Conservation (phyloP, 2,113 vertebrate species). For the Sigmodon hispidus region DNA sequence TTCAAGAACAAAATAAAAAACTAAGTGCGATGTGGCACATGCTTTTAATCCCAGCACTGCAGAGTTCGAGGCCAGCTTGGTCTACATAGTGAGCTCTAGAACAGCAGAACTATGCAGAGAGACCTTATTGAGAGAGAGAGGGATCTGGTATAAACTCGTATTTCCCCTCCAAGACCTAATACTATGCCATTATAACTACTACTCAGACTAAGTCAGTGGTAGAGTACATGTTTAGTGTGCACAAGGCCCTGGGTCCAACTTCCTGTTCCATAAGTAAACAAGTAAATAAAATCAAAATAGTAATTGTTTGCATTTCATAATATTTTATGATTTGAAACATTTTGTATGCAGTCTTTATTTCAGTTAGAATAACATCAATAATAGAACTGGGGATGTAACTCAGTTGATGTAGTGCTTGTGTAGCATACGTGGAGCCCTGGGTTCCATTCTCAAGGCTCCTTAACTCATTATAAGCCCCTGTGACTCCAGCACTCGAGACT, state of each 20-base stretch:
- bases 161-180: not conserved
- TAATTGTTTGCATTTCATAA: not conserved
- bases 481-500: not conserved
- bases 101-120: not conserved
- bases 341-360: not conserved
- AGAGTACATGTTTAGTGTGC: too few relatives aligned
- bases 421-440: not conserved
- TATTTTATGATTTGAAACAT: not conserved
- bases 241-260: not conserved
- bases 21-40: rapidly evolving
- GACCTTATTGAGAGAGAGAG: not conserved
- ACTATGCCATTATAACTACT: not conserved
- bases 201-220: too few relatives aligned
- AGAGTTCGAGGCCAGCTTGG: not conserved
- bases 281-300: not conserved
- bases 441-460: not conserved
- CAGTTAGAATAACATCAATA: not conserved
- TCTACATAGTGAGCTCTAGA: not conserved
- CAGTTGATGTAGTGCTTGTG: too few relatives aligned
- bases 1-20: not conserved
- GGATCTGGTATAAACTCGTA: not conserved
- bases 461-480: not conserved
- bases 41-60: not conserved
- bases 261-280: not conserved
- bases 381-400: not conserved